Evolutionary conservation across 92 coral and sea anemone species (phyloP), one percentile per base, ranked within the genome.

Genomic region (Zoanthus sansibaricus): DNA sequence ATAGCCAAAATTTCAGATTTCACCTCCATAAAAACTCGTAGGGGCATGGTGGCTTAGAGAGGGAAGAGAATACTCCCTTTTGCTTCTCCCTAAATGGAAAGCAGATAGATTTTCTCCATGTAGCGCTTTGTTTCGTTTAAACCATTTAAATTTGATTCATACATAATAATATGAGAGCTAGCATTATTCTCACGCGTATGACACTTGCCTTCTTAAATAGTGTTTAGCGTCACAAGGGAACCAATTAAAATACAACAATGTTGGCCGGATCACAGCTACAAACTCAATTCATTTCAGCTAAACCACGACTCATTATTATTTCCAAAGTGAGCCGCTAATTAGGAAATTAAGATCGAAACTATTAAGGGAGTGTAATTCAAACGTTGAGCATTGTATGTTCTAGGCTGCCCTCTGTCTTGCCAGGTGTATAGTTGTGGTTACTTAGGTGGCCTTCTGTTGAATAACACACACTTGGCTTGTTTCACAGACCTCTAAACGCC

Each of bases 241-340:
- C 48, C 51, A 92, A 88, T 59, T 74, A 76, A 16, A 44, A 58
- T 54, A 90, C 83, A 37, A 82, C 88, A 91, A 82, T 77, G 64
- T 70, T 9, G 2, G 21, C 6, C 58, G 37, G 68, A 82, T 83
- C 88, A 76, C 62, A 66, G 75, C 48, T 21, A 56, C 79, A 68
- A 72, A 82, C 21, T 91, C 91, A 67, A 87, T 84, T 83, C 73
- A 74, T 44, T 86, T 78, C 66, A 72, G 94, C 83, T 82, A 82
- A 77, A 58, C 86, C 48, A 83, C 55, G 69, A 82, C 88, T 92
- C 94, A 92, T 94, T 94, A 90, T 92, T 90, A 83, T 88, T 71
- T 90, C 80, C 66, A 89, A 89, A 88, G 89, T 90, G 90, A 87
- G 86, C 94, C 96, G 96, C 96, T 93, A 93, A 95, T 95, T 95